phyloP scores from a whole-genome alignment of 2,888 invertebrate species.

The Brachyopa scutellaris region DNA sequence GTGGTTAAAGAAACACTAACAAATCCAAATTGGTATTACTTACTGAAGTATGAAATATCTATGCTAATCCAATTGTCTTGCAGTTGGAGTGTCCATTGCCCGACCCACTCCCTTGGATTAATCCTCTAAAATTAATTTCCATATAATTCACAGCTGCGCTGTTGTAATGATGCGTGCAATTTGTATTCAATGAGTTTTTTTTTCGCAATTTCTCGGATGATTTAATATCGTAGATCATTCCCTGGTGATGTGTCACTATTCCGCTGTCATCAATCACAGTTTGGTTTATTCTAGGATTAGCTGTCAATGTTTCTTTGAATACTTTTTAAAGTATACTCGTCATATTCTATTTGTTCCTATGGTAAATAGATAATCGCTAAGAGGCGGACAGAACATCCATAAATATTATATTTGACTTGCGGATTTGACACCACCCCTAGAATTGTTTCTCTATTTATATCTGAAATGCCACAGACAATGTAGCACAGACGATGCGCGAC shows the following conservation, averaged over 20 bases:
- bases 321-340: neutral
- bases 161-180: conserved; percentile 44
- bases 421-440: conserved; percentile 39
- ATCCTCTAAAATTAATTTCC: conserved; percentile 8
- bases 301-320: conserved; percentile 57
- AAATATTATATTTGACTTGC: conserved; percentile 59
- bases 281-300: conserved; percentile 37
- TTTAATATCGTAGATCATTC: conserved; percentile 42
- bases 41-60: too few relatives aligned
- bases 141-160: conserved; percentile 7
- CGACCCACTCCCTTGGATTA: neutral
- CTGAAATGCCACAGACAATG: conserved; percentile 21
- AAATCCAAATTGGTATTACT: too few relatives aligned
- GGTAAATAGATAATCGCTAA: conserved; percentile 29
- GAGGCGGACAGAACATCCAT: conserved; percentile 36
- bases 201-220: conserved; percentile 60
- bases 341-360: conserved; percentile 18
- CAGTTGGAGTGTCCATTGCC: neutral
- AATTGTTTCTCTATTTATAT: conserved; percentile 26
- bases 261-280: conserved; percentile 60
- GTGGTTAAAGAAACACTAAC: too few relatives aligned
- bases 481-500: conserved; percentile 19
- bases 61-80: neutral
- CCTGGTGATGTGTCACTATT: conserved; percentile 39
- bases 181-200: conserved; percentile 49